Conservation (phyloP, 2,113 vertebrate species). For the Solea solea region DNA sequence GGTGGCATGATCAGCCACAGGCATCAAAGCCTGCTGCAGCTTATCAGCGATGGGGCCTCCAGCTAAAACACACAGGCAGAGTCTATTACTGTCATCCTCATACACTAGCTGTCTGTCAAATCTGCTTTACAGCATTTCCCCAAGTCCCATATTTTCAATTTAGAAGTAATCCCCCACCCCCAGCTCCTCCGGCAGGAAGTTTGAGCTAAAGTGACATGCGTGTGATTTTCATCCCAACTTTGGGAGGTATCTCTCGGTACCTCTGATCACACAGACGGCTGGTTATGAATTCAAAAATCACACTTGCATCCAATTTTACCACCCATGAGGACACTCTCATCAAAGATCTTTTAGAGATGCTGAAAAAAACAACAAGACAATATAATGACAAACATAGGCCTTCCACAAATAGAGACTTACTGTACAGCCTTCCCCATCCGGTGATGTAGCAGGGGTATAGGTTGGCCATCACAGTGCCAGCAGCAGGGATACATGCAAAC, state of each 20-base stretch:
- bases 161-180: slow-evolving; percentile 35
- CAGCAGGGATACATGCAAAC: slow-evolving; percentile 77
- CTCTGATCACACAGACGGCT: slow-evolving; percentile 6
- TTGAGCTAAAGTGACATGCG: slow-evolving; percentile 25
- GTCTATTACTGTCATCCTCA: slow-evolving; percentile 56
- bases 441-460: slow-evolving; percentile 83
- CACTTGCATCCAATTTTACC: background rate
- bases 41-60: slow-evolving; percentile 83
- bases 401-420: slow-evolving; percentile 63
- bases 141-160: slow-evolving; percentile 59
- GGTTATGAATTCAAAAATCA: slow-evolving; percentile 15
- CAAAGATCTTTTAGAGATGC: slow-evolving; percentile 6
- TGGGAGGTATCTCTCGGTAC: slow-evolving; percentile 18
- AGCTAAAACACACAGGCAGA: slow-evolving; percentile 75
- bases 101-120: slow-evolving; percentile 54
- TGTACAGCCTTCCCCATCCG: slow-evolving; percentile 83
- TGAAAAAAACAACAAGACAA: background rate
- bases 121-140: slow-evolving; percentile 50
- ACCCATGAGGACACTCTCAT: background rate
- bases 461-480: slow-evolving; percentile 74
- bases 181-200: slow-evolving; percentile 5
- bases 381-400: background rate
- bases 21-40: slow-evolving; percentile 86
- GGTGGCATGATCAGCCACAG: slow-evolving; percentile 82
- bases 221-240: slow-evolving; percentile 44